These are phyloP conservation scores for Notechis scutatus DNA, from an alignment of 2,113 vertebrate genomes.

Conservation along the genomic window DNA sequence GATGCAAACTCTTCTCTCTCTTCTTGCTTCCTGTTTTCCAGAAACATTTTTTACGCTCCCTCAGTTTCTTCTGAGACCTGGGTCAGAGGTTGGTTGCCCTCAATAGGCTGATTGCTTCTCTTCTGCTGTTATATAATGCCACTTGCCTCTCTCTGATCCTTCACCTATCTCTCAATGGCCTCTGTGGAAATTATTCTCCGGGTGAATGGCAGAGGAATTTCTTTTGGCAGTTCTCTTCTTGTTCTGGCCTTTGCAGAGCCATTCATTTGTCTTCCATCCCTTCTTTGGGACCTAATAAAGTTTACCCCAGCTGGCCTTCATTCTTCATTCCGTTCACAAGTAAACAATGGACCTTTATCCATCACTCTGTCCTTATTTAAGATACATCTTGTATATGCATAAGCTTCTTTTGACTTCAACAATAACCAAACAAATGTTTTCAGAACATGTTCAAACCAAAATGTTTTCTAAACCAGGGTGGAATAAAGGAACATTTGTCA, in stretches of 20 bases:
- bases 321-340: not conserved
- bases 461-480: constrained; percentile 2
- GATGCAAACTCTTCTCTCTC: not conserved
- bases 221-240: not conserved
- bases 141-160: not conserved
- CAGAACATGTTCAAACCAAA: not conserved
- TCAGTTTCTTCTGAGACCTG: not conserved
- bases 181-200: not conserved
- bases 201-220: not conserved
- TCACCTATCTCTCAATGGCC: not conserved
- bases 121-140: not conserved
- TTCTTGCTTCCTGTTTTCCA: not conserved
- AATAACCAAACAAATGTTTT: not conserved
- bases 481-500: not conserved
- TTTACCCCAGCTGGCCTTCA: not conserved
- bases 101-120: not conserved
- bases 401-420: not conserved
- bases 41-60: not conserved
- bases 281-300: not conserved
- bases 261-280: not conserved
- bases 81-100: not conserved
- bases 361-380: not conserved
- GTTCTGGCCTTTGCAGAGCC: not conserved
- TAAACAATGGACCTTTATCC: not conserved
- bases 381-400: not conserved